These are phyloP conservation scores for Osmerus eperlanus DNA, from an alignment of 2,113 vertebrate genomes.

Conservation along the genomic window DNA sequence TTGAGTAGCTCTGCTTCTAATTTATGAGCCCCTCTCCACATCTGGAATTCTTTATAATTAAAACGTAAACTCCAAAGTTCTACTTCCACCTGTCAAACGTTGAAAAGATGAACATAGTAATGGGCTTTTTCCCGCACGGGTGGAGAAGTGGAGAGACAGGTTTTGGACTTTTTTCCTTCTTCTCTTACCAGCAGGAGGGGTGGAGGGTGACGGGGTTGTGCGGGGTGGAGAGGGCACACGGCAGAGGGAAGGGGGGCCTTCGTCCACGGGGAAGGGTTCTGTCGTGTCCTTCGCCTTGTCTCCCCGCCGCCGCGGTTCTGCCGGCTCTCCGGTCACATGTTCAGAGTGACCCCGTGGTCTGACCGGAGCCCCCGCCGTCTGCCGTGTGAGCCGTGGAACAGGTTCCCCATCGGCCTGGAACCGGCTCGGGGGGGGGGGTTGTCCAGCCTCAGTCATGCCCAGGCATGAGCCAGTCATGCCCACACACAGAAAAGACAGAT, in stretches of 20 bases:
- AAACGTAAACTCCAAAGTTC: constrained; percentile 96
- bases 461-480: no score
- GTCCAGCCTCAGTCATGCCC: no score
- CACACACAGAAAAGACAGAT: constrained; percentile 7
- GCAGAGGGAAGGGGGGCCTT: constrained; percentile 33
- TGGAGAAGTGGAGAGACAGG: constrained; percentile 55
- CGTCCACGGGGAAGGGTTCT: constrained; percentile 27
- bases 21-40: constrained; percentile 92
- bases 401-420: no score
- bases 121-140: constrained; percentile 83
- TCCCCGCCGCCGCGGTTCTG: no score
- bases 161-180: constrained; percentile 50
- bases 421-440: no score
- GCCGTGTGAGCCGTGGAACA: no score
- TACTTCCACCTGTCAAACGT: constrained; percentile 99
- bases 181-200: constrained; percentile 35
- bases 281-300: no score
- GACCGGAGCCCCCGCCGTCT: no score
- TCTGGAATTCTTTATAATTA: constrained; percentile 99
- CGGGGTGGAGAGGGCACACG: constrained; percentile 39
- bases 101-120: constrained; percentile 98
- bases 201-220: constrained; percentile 16
- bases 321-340: no score
- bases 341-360: no score
- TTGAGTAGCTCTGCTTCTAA: constrained; percentile 96